These are phyloP conservation scores for Drosophila parvula DNA, from an alignment of 1,140 invertebrate species.

Conservation along the genomic window DNA sequence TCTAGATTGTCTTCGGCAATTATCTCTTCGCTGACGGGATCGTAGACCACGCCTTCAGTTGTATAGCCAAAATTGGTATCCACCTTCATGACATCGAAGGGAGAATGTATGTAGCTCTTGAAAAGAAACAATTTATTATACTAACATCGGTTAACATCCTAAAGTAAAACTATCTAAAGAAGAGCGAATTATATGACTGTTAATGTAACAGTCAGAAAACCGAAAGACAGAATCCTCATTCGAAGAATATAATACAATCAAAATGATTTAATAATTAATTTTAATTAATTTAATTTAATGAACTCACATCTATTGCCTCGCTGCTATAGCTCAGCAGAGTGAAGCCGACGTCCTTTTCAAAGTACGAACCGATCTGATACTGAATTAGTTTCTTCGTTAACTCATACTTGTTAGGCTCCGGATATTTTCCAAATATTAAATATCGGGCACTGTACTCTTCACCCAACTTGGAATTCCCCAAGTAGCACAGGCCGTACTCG, in stretches of 20 bases:
- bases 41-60: slow-evolving; percentile 59
- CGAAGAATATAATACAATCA: too few species aligned
- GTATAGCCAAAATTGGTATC: slow-evolving; percentile 83
- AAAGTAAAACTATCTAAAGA: too few species aligned
- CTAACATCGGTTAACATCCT: too few species aligned
- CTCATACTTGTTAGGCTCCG: slow-evolving; percentile 45
- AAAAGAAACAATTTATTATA: not conserved
- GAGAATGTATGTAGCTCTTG: slow-evolving; percentile 85
- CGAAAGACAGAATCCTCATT: too few species aligned
- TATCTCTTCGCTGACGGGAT: slow-evolving; percentile 60
- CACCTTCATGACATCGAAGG: slow-evolving; percentile 86
- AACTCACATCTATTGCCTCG: slow-evolving; percentile 58
- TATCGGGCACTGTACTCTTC: slow-evolving; percentile 63
- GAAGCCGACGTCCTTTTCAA: slow-evolving; percentile 60
- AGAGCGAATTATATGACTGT: too few species aligned
- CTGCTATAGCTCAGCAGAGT: slow-evolving; percentile 46
- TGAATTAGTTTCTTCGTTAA: not conserved
- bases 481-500: slow-evolving; percentile 78
- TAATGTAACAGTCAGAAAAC: too few species aligned
- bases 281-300: not conserved
- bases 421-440: slow-evolving; percentile 63
- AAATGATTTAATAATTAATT: too few species aligned
- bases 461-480: slow-evolving; percentile 62
- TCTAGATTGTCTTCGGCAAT: slow-evolving; percentile 64
- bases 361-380: slow-evolving; percentile 55